phyloP scores from a whole-genome alignment of 2,797 vertebrate genomes.

The Spinibarbus caldwelli region DNA sequence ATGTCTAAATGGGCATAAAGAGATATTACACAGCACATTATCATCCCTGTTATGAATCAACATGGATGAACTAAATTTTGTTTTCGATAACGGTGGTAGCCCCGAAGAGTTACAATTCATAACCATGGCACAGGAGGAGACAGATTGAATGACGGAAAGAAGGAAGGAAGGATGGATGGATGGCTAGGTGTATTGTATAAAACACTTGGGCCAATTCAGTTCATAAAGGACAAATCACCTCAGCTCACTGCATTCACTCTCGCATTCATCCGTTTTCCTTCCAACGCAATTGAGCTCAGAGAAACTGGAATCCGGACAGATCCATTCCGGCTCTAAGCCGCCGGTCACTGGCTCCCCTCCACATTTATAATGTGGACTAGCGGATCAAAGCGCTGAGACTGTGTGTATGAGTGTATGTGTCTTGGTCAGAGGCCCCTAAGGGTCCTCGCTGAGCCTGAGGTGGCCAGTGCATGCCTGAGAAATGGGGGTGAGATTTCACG shows the following conservation, averaged over 20 bases:
- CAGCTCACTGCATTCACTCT: constrained; percentile 37
- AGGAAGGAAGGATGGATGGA: background rate
- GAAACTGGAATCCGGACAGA: constrained; percentile 40
- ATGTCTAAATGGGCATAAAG: constrained; percentile 40
- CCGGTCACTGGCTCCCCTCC: constrained; percentile 50
- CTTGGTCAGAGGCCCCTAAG: constrained; percentile 47
- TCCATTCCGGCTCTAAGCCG: constrained; percentile 49
- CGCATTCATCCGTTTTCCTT: constrained; percentile 36
- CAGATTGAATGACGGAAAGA: background rate
- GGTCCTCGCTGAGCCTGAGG: constrained; percentile 53
- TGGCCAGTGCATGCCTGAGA: constrained; percentile 58
- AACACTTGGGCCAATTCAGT: constrained; percentile 35
- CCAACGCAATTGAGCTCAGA: constrained; percentile 43
- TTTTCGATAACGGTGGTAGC: constrained; percentile 9
- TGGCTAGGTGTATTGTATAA: background rate
- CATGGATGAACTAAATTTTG: constrained; percentile 24
- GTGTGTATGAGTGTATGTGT: constrained; percentile 49
- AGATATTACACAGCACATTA: constrained; percentile 45
- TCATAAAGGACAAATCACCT: constrained; percentile 43
- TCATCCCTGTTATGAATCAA: constrained; percentile 41
- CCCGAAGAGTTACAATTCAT: constrained; percentile 7
- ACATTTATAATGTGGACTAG: constrained; percentile 53
- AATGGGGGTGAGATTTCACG: constrained; percentile 61
- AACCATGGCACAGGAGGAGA: background rate
- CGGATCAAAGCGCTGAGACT: constrained; percentile 54